A percentile compares a stretch with the other conserved stretches of the same genome.
phyloP scores from a whole-genome alignment of 2,888 invertebrate species.

The Sarcophaga subvicina region DNA sequence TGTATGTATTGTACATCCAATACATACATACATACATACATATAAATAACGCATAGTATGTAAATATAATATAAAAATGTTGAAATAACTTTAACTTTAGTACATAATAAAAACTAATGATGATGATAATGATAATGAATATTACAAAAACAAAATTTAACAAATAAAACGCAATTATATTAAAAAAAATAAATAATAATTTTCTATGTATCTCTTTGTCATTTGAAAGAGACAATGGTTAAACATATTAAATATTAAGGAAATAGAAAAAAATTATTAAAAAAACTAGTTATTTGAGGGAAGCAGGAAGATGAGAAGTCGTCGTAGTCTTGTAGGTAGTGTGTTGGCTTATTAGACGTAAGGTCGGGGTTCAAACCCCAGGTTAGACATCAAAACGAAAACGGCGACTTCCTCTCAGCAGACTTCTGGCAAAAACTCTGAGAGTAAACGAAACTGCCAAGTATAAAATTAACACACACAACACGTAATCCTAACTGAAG shows the following conservation, averaged over 20 bases:
- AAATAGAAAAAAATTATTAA: background rate
- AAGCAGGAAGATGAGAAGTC: too few species aligned
- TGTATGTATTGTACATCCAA: background rate
- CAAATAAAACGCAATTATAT: conserved; percentile 35
- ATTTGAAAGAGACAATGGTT: background rate
- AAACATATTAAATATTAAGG: too few species aligned
- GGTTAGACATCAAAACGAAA: too few species aligned
- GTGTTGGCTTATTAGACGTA: too few species aligned
- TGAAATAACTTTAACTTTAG: background rate
- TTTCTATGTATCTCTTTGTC: background rate
- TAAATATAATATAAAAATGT: conserved; percentile 15
- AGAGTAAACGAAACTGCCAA: too few species aligned
- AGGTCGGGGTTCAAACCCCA: too few species aligned
- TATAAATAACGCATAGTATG: conserved; percentile 37
- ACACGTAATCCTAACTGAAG: too few species aligned
- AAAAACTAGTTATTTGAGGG: background rate
- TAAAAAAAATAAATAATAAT: conserved; percentile 7
- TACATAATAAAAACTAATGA: background rate
- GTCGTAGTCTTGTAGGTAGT: too few species aligned
- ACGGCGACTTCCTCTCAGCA: too few species aligned
- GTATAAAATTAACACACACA: too few species aligned
- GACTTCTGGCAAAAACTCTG: too few species aligned
- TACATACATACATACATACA: background rate
- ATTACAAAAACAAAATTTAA: conserved; percentile 25
- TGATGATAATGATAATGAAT: too few species aligned